Evolutionary conservation across 1,140 invertebrate species (phyloP), one percentile per base, ranked within the genome.

Genomic region (Chironomus tepperi): DNA sequence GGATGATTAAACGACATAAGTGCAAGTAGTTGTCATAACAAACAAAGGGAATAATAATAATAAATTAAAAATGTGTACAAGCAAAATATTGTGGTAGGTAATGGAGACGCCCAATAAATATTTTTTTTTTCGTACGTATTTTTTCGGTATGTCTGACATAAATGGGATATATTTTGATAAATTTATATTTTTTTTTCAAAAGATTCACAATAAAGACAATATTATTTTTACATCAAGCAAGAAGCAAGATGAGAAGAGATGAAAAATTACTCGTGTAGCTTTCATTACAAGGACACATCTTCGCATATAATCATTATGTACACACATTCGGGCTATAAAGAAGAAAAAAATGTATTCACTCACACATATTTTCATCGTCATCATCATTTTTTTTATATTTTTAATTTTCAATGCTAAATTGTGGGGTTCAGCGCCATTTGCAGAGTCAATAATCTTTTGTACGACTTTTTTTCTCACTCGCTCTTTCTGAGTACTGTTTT

Each of bases 371-470:
- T 57, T 57, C 47, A 57, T 57, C 47, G n/a, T 57, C 47, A 57
- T 57, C 47, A 57, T 57, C 47, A 57, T 57, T 57, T 57, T 70
- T 65, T 70, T 70, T 70, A 19, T 70, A 19, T 70, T 70, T 70
- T 19, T 70, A 70, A 70, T 70, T 70, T 21, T 70, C 65, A 70
- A 70, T 70, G 65, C 65, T 70, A 21, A 70, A 57, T 57, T 57
- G 47, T 70, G 65, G 16, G 65, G 65, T 70, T 70, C 65, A 70
- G 65, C 65, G 65, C 65, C 65, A 70, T 70, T 70, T 70, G 65
- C 65, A 70, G 65, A 70, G 65, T 70, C 65, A 70, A 70, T 70
- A 70, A 70, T 70, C 65, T 70, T 70, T 70, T 70, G 65, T 70
- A 70, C 65, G 65, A 70, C 16, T 70, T 70, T 70, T 70, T 70